Evolutionary conservation across 2,888 invertebrate genomes (phyloP).

Genomic region (Taenaris catops): DNA sequence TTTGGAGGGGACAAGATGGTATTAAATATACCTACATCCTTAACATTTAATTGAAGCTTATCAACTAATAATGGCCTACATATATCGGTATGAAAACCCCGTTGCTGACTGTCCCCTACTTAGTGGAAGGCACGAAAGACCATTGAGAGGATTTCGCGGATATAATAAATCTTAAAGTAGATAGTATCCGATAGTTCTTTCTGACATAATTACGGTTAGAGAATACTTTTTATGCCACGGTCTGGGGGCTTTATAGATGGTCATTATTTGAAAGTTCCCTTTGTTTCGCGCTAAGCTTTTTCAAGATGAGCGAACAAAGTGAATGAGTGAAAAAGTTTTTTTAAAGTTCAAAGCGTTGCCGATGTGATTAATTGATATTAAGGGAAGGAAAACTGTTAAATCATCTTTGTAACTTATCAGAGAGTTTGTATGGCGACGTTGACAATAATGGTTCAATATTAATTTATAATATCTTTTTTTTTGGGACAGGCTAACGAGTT

Average conservation of each 20-base stretch:
- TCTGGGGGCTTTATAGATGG: conserved; percentile 26
- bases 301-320: conserved; percentile 17
- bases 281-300: conserved; percentile 24
- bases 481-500: no score
- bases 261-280: conserved; percentile 26
- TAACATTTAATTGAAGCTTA: no score
- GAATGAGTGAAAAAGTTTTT: conserved; percentile 12
- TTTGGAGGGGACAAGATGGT: no score
- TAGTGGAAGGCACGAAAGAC: conserved; percentile 22
- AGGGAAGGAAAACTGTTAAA: conserved; percentile 2
- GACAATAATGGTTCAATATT: no score
- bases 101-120: conserved; percentile 22
- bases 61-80: no score
- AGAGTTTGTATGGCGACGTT: no score
- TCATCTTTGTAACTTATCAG: conserved; percentile 1
- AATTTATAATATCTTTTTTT: no score
- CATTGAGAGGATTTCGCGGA: conserved; percentile 41
- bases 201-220: conserved; percentile 46
- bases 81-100: no score
- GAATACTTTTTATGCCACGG: conserved; percentile 25
- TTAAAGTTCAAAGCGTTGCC: conserved; percentile 12
- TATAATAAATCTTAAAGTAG: conserved; percentile 61
- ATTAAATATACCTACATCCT: no score
- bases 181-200: conserved; percentile 43
- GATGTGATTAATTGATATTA: conserved; percentile 12